phyloP scores from a whole-genome alignment of 2,113 vertebrate genomes.

The Microcebus jonahi region DNA sequence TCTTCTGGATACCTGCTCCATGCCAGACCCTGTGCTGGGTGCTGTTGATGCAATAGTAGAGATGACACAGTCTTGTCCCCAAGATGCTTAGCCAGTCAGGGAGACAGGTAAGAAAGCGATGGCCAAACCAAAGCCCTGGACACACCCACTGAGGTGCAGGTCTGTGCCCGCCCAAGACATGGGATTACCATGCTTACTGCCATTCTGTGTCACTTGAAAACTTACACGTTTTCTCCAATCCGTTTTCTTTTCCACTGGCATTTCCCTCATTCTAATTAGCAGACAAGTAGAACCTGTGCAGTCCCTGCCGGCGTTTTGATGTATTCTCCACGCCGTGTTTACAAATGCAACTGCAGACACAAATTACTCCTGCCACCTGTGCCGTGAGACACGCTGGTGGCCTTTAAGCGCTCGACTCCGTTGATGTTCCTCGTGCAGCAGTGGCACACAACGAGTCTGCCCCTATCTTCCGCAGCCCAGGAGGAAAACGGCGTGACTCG shows the following conservation, averaged over 20 bases:
- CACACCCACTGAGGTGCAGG: not conserved
- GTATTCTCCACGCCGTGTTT: constrained; percentile 71
- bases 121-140: not conserved
- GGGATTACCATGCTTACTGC: not conserved
- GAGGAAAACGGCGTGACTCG: not conserved
- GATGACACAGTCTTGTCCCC: not conserved
- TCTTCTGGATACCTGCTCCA: not conserved
- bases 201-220: not conserved
- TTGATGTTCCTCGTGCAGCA: not conserved
- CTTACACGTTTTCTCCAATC: not conserved
- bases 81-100: not conserved
- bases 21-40: not conserved
- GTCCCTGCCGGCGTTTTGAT: constrained; percentile 32
- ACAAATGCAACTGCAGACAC: constrained; percentile 69
- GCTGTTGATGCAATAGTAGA: not conserved
- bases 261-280: constrained; percentile 63
- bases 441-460: not conserved
- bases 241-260: not conserved
- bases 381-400: constrained; percentile 69
- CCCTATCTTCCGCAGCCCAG: not conserved
- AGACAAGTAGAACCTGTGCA: not conserved
- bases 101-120: not conserved
- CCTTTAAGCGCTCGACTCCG: constrained; percentile 73
- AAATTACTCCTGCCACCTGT: constrained; percentile 70
- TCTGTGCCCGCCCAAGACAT: not conserved